phyloP scores from a whole-genome alignment of 1,140 invertebrate genomes.

The Nasonia giraulti region DNA sequence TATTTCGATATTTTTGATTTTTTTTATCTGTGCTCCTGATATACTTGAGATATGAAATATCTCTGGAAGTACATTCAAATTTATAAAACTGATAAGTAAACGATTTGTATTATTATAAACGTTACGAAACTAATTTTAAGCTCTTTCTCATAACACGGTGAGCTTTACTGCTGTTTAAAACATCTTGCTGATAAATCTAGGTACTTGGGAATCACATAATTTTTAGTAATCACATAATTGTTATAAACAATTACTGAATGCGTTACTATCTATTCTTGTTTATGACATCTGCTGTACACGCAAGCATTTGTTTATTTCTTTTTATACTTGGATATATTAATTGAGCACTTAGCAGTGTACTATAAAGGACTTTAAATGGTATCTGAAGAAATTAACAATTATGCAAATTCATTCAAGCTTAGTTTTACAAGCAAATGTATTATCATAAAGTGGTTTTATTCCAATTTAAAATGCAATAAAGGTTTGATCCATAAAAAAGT shows the following conservation, averaged over 20 bases:
- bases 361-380: background rate
- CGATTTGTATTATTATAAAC: background rate
- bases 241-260: too few relatives aligned
- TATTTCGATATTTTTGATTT: background rate
- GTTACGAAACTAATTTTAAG: background rate
- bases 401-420: background rate
- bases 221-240: too few relatives aligned
- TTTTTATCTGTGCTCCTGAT: too few relatives aligned
- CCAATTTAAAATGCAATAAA: background rate
- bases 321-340: background rate
- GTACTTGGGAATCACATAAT: too few relatives aligned
- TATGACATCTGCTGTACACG: background rate
- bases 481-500: background rate
- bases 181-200: too few relatives aligned
- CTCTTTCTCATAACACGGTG: background rate
- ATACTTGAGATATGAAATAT: too few relatives aligned
- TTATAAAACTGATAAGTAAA: background rate
- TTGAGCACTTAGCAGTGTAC: background rate
- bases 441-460: background rate
- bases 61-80: background rate
- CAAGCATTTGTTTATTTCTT: background rate
- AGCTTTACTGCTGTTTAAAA: background rate
- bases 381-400: background rate
- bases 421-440: background rate
- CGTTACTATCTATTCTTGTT: too few relatives aligned